phyloP scores from a whole-genome alignment of 2,113 vertebrate genomes.

The Calyptommatus sinebrachiatus region DNA sequence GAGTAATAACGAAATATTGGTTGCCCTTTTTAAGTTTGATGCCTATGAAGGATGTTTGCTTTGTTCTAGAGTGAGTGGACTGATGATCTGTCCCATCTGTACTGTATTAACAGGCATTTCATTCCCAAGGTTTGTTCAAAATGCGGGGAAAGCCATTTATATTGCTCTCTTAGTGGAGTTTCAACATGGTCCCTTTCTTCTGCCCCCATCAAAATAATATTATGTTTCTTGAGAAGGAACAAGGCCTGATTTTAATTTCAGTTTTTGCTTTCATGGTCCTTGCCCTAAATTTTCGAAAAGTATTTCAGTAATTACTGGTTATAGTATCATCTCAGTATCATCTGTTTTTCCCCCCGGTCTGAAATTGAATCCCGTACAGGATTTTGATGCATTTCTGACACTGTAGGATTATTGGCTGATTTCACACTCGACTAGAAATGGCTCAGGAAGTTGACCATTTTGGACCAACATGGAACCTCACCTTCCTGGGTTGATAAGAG shows the following conservation, averaged over 20 bases:
- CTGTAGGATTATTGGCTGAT: too few relatives aligned
- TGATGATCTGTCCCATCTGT: too few relatives aligned
- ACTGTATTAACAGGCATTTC: neutral
- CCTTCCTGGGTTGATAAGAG: too few relatives aligned
- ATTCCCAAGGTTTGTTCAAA: neutral
- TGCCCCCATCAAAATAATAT: neutral
- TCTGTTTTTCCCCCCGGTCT: too few relatives aligned
- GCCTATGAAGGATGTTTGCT: neutral
- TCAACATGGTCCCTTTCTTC: neutral
- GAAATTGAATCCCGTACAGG: too few relatives aligned
- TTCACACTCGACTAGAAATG: too few relatives aligned
- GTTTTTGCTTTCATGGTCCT: neutral
- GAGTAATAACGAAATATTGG: too few relatives aligned
- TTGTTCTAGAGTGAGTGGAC: neutral
- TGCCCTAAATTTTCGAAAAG: neutral
- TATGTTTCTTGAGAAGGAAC: neutral
- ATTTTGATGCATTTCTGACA: too few relatives aligned
- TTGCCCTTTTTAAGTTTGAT: too few relatives aligned
- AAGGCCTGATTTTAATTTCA: neutral
- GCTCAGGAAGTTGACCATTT: too few relatives aligned
- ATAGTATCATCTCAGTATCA: too few relatives aligned
- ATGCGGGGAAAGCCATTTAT: neutral
- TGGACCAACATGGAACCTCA: too few relatives aligned
- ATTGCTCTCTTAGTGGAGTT: neutral
- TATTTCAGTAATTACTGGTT: neutral